phyloP scores from a whole-genome alignment of 2,113 vertebrate genomes.

The Hepsetus odoe region DNA sequence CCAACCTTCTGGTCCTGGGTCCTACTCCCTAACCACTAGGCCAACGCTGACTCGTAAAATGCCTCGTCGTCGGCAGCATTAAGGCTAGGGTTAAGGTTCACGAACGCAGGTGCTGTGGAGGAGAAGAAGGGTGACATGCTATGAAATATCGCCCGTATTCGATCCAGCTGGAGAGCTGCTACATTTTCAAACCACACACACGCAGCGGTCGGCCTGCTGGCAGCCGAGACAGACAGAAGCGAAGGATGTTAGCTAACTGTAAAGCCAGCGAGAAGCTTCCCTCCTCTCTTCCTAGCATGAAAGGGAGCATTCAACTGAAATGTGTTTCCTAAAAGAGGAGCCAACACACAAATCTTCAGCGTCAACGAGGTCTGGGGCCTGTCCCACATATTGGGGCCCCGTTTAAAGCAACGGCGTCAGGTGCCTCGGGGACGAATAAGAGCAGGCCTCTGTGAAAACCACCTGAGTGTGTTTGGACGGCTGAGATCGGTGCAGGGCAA shows the following conservation, averaged over 20 bases:
- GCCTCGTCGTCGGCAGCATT: too few species aligned
- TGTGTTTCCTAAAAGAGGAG: slow-evolving; percentile 31
- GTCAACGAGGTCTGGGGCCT: slow-evolving; percentile 42
- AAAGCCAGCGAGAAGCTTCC: slow-evolving; percentile 22
- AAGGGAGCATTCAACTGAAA: slow-evolving; percentile 54
- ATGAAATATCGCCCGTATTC: slow-evolving; percentile 23
- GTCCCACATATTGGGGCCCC: slow-evolving; percentile 56
- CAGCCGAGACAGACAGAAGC: not conserved
- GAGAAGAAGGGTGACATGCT: not conserved
- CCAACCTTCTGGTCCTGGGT: too few species aligned
- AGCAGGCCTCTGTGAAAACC: slow-evolving; percentile 39
- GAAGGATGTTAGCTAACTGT: slow-evolving; percentile 13
- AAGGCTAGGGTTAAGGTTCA: slow-evolving; percentile 15
- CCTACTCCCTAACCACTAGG: too few species aligned
- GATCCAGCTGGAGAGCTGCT: slow-evolving; percentile 6
- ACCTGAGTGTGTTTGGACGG: slow-evolving; percentile 58
- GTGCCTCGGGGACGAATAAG: slow-evolving; percentile 52
- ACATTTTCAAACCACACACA: slow-evolving; percentile 25
- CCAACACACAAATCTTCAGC: slow-evolving; percentile 47
- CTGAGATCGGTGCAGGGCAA: slow-evolving; percentile 35
- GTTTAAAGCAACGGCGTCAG: slow-evolving; percentile 31
- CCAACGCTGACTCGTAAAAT: too few species aligned
- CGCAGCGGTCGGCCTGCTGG: slow-evolving; percentile 4
- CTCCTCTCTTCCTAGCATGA: slow-evolving; percentile 33
- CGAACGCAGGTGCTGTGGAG: slow-evolving; percentile 10